These are phyloP conservation scores for Drosophila hydei DNA, from an alignment of 1,140 invertebrate genomes.

Conservation along the genomic window DNA sequence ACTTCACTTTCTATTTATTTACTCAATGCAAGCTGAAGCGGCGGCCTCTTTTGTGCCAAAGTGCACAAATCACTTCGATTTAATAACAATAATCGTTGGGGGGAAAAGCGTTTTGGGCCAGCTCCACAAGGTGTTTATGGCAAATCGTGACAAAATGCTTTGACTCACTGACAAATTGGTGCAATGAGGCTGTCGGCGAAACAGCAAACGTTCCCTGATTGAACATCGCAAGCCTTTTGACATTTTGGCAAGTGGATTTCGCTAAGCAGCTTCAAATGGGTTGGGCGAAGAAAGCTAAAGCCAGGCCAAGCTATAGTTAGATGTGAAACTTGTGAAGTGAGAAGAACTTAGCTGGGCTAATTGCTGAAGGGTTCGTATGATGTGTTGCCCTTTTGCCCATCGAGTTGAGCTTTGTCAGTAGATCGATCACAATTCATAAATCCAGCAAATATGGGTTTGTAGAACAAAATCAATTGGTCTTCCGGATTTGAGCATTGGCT, in stretches of 20 bases:
- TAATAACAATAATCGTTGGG: constrained; percentile 68
- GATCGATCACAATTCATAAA: no score
- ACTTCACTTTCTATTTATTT: constrained; percentile 68
- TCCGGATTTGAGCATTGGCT: background rate
- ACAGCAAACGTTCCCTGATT: constrained; percentile 44
- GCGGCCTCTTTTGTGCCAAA: constrained; percentile 66
- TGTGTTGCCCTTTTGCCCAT: no score
- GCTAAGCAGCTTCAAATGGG: constrained; percentile 3
- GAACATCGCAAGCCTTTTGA: constrained; percentile 50
- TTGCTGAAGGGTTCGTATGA: no score
- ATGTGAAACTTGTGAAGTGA: background rate
- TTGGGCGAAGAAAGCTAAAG: constrained; percentile 31
- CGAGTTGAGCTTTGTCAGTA: no score
- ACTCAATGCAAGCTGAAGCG: constrained; percentile 5
- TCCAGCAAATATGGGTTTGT: no score
- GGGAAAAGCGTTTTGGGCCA: constrained; percentile 49
- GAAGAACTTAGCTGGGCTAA: no score
- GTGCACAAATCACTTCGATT: constrained; percentile 72
- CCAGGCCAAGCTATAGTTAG: no score
- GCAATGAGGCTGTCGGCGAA: constrained; percentile 40
- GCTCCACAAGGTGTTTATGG: constrained; percentile 75
- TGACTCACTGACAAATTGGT: constrained; percentile 57
- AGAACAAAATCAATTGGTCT: no score
- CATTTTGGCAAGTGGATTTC: constrained; percentile 59
- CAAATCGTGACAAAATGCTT: constrained; percentile 73